Base-by-base conservation (phyloP, 2,113 vertebrate species). In the Excalfactoria chinensis region DNA sequence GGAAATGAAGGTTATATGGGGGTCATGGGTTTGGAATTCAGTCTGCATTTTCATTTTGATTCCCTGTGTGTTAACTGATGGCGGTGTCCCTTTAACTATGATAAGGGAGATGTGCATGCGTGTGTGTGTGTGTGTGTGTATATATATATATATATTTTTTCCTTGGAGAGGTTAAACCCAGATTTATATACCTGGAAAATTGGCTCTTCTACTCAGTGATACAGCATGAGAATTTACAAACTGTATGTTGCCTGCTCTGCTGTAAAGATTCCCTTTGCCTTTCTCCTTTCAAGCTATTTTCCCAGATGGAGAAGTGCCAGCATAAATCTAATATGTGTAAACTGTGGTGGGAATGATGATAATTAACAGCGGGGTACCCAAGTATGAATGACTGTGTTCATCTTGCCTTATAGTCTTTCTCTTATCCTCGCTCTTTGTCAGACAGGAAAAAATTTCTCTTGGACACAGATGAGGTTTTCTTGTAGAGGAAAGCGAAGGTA, bases 351-450 rank as follows among this genome's bases (percentile, higher is more conserved):
- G 74, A 86, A 63, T 72, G 49, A 62, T 79, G 46, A 85, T 93
- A 91, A 95, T 95, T 92, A 94, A 85, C 78, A 93, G 87, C 74
- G 77, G 78, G 71, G 51, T 87, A 51, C 51, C 75, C 69, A 64
- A 3, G 93, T 92, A 73, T 79, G 68, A 82, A 90, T 76, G 92
- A 22, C 59, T 63, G 51, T 43, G 46, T 90, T 88, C 83, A 64
- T 87, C 63, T 30, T 91, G 55, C 56, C 48, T 83, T 86, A 41
- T 37, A 74, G 37, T 25, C 56, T 34, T 90, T 81, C 81, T 93
- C 92, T 72, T 48, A 77, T 40, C 79, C 51, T 84, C 32, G 7
- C 10, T 85, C 76, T 82, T 68, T 1, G 3, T 79, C 68, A 83
- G 26, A 12, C 71, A 73, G 59, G 18, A 49, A 89, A 67, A 56